These are phyloP conservation scores for Dynastes maya DNA, from an alignment of 2,888 invertebrate species.

Conservation along the genomic window DNA sequence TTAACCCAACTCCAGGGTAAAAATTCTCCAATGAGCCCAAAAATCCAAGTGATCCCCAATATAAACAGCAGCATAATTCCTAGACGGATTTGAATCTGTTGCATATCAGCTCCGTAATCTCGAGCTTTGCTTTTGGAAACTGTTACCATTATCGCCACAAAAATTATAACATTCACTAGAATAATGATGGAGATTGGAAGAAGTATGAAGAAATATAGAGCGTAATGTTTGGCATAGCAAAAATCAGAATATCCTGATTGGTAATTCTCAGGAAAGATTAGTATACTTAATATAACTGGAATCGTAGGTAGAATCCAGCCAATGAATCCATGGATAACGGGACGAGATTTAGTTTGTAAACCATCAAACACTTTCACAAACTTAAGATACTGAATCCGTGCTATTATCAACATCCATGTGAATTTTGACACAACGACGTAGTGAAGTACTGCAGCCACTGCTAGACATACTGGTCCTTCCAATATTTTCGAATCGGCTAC, in stretches of 20 bases:
- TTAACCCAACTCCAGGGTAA: slow-evolving; percentile 33
- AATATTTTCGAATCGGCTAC: slow-evolving; percentile 21
- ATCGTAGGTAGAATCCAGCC: slow-evolving; percentile 3
- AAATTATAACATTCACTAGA: slow-evolving; percentile 29
- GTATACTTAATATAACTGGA: not conserved
- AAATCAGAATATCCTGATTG: slow-evolving; percentile 34
- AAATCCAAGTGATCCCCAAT: slow-evolving; percentile 47
- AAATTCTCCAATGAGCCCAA: slow-evolving; percentile 36
- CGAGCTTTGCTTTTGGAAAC: slow-evolving; percentile 27
- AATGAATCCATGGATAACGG: slow-evolving; percentile 14
- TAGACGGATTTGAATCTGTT: slow-evolving; percentile 25
- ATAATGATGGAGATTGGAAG: slow-evolving; percentile 34
- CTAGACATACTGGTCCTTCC: slow-evolving; percentile 5
- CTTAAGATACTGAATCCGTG: slow-evolving; percentile 27
- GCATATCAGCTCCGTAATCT: slow-evolving; percentile 32
- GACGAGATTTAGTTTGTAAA: slow-evolving; percentile 9
- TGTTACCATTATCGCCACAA: slow-evolving; percentile 29
- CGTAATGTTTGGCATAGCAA: slow-evolving; percentile 39
- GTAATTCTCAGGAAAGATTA: slow-evolving; percentile 38
- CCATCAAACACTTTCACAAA: slow-evolving; percentile 38
- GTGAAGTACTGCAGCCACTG: slow-evolving; percentile 37
- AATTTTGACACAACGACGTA: slow-evolving; percentile 46
- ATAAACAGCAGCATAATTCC: slow-evolving; percentile 43
- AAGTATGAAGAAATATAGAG: slow-evolving; percentile 31
- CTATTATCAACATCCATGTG: slow-evolving; percentile 42